Evolutionary conservation across 1,140 invertebrate species (phyloP), one percentile per base, ranked within the genome.

Genomic region (Olivierus martensii): DNA sequence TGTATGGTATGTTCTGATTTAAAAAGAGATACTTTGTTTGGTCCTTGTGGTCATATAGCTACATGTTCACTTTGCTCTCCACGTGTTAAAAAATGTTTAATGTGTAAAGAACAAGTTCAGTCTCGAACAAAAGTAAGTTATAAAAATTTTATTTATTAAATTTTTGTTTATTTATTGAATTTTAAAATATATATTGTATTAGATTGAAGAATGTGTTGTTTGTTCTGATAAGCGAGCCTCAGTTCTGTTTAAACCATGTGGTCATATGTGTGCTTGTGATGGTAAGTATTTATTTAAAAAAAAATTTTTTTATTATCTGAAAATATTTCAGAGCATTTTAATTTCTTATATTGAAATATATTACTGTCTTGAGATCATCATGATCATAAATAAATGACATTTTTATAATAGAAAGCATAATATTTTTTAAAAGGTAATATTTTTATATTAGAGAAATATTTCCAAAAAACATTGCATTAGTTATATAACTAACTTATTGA

Each of bases 141-240:
- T 14, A 43, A 4, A 43, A 2, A 2, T 5, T 43, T 18, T 43
- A 9, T 9, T 22, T 5, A 22, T 9, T 43, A 6, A 22, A 1
- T 18, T 18, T 43, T 9, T 43, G 17, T 39, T 12, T 39, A 39
- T 39, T 39, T 39, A 17, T 17, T 12, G 12, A 12, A 39, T 12
- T 12, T 12, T 39, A 17, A 39, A 39, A 39, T 12, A 39, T 12
- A 18, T 43, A 5, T 43, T 56, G 19, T 71, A 73, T 60, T 71
- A 90, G 81, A 89, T 96, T 68, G 87, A 94, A 68, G 91, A 96
- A 71, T 97, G 92, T 71, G 75, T 94, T 39, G 90, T 96, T 5
- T 97, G 93, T 66, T 93, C 90, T 10, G 89, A 93, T 69, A 86
- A 87, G 64, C 83, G 87, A 62, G 87, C 91, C 2, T 81, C 84